Evolutionary conservation across 2,888 invertebrate species (phyloP), one percentile per base, ranked within the genome.

Genomic region (Gandaritis pyraliata): DNA sequence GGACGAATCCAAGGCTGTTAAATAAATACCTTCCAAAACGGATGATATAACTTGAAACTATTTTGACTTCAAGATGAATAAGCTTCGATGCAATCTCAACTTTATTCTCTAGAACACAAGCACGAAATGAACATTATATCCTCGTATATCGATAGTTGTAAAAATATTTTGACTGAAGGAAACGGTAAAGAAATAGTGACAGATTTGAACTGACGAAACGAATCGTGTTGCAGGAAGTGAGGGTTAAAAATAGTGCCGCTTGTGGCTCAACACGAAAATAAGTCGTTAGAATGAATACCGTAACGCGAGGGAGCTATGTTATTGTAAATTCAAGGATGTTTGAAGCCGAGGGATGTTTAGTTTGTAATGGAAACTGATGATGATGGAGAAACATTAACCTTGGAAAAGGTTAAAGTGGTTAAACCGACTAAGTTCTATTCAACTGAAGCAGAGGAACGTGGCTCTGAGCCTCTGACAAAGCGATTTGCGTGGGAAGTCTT

Each of bases 141-240:
- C 15, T 23, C 12, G 18, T 41, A 15, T 47, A 52, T 53, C 38
- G 50, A 53, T 58, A 23, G 47, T 30, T n/a, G 47, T 60, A 58
- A 59, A 70, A 68, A 72, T 64, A 66, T 65, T 72, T 71, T 72
- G 73, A 74, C 72, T 68, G 68, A 71, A 73, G 71, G 71, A 74
- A 79, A 73, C 69, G 65, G 71, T 70, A 65, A 66, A 66, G 72
- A 65, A 70, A 72, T 62, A 71, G 75, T 72, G 80, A 77, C 74
- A 72, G 74, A 76, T 78, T 78, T 77, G 80, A 74, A 78, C 73
- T 76, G 78, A 82, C 80, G 78, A 76, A 74, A 71, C 71, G 78
- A 76, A 73, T 71, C 61, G 63, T 69, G 71, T 69, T 66, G 75
- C 86, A 85, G 87, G 87, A 87, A 86, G 80, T 72, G 46, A 52